Evolutionary conservation across 1,140 invertebrate species (phyloP).

Genomic region (Drusus annulatus): DNA sequence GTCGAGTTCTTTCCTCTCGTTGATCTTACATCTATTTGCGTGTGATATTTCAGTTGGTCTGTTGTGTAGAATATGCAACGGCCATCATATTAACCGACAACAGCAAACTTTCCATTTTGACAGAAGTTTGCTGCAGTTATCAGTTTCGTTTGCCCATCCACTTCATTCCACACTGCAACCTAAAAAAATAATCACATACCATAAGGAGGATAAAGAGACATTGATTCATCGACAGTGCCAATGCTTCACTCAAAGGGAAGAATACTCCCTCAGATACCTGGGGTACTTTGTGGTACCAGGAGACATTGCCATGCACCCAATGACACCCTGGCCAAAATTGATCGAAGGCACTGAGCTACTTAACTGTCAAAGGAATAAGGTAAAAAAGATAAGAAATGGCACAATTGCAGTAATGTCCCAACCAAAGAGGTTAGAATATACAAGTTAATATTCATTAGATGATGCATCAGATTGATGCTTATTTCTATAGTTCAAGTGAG

Average conservation of each 20-base stretch:
- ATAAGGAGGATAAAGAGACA: background rate
- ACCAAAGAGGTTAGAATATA: too few relatives aligned
- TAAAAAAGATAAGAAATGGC: too few relatives aligned
- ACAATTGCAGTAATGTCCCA: too few relatives aligned
- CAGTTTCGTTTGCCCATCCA: slow-evolving; percentile 93
- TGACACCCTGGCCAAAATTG: background rate
- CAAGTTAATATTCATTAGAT: too few relatives aligned
- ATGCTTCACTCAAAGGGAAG: too few relatives aligned
- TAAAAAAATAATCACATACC: slow-evolving; percentile 51
- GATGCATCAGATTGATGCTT: too few relatives aligned
- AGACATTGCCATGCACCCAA: too few relatives aligned
- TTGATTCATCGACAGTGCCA: too few relatives aligned
- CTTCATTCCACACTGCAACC: slow-evolving; percentile 97
- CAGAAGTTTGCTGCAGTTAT: slow-evolving; percentile 99
- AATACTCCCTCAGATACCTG: too few relatives aligned
- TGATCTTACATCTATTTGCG: slow-evolving; percentile 96
- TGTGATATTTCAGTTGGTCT: slow-evolving; percentile 98
- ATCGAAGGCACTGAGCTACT: background rate
- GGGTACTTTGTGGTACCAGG: too few relatives aligned
- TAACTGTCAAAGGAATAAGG: too few relatives aligned
- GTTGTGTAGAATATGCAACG: slow-evolving; percentile 98
- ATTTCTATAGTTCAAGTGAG: too few relatives aligned
- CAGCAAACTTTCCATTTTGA: slow-evolving; percentile 97
- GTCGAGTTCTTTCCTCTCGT: slow-evolving; percentile 94
- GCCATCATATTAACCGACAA: slow-evolving; percentile 98